Evolutionary conservation across 2,888 invertebrate species (phyloP).

Genomic region (Ichneumon xanthorius): DNA sequence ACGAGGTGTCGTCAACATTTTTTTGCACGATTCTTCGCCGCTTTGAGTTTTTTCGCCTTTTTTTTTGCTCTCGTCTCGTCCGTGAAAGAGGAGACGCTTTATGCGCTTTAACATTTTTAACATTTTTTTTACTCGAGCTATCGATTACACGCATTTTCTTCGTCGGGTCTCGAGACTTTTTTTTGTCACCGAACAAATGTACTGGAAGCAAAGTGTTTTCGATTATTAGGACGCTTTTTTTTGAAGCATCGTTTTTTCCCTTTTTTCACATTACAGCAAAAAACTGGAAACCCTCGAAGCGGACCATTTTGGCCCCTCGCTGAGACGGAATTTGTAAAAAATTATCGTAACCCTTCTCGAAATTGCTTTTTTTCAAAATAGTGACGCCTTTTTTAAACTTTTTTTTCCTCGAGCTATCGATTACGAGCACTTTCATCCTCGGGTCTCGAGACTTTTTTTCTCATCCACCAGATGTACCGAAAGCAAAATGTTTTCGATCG

Average conservation of each 20-base stretch:
- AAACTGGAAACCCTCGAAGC: no score
- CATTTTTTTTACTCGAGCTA: slow-evolving; percentile 12
- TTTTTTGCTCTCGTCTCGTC: background rate
- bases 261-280: background rate
- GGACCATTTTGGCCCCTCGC: background rate
- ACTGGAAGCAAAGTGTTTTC: background rate
- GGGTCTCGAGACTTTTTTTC: background rate
- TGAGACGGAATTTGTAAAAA: slow-evolving; percentile 27
- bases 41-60: slow-evolving; percentile 29
- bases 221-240: slow-evolving; percentile 19
- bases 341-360: background rate
- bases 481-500: slow-evolving; percentile 18
- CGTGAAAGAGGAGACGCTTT: slow-evolving; percentile 1
- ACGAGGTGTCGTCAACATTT: background rate
- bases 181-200: background rate
- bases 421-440: slow-evolving; percentile 5
- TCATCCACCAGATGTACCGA: background rate
- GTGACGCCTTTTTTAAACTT: no score
- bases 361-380: background rate
- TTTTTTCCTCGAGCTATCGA: slow-evolving; percentile 1
- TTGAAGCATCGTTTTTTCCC: background rate
- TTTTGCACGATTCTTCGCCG: background rate
- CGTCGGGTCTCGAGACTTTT: background rate
- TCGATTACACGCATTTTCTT: slow-evolving; percentile 22
- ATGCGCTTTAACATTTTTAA: slow-evolving; percentile 34